Evolutionary conservation across 2,113 vertebrate genomes (phyloP), one percentile per base, ranked within the genome.

Genomic region (Verasper variegatus): DNA sequence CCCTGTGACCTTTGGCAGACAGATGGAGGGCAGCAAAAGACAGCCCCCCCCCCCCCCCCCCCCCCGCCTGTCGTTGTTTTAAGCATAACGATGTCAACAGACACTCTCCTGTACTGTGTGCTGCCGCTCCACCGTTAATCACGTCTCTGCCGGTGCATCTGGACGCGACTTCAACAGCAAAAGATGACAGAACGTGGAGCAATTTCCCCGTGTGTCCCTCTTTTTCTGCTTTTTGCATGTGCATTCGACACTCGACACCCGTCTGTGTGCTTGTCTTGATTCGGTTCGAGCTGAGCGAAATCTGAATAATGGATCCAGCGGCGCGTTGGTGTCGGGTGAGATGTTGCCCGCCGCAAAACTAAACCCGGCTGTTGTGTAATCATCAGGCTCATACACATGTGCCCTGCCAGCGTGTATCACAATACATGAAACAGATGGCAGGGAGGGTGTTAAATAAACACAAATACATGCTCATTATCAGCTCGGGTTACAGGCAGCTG

Each of bases 351-450:
- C 85, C 62, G 54, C 75, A 75, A 55, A 80, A 68, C 61, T 47
- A 67, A 31, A 66, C 51, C 59, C 6, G 31, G 49, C 64, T 78
- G 75, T 90, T 93, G 89, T 87, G 85, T 92, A 92, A 94, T 91
- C 85, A 86, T 81, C 84, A 86, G 84, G 80, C 82, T 86, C 82
- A 78, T 37, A 35, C 85, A 78, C 88, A 87, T 78, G 67, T 89
- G 91, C 76, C 57, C 65, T 4, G 66, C 23, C 76, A 9, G 4
- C 26, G 73, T 55, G 77, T 88, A 91, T 91, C 86, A 87, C 88
- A 91, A 84, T 90, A 92, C 81, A 89, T 35, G 56, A 69, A 89
- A 67, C 94, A 94, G 93, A 94, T 94, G 94, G 93, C 72, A 47
- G 62, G 52, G 73, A 77, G 76, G 10, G 84, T 87, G 90, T 90